Base-by-base conservation (phyloP, 2,797 vertebrate genomes). In the Sebastes dallii region DNA sequence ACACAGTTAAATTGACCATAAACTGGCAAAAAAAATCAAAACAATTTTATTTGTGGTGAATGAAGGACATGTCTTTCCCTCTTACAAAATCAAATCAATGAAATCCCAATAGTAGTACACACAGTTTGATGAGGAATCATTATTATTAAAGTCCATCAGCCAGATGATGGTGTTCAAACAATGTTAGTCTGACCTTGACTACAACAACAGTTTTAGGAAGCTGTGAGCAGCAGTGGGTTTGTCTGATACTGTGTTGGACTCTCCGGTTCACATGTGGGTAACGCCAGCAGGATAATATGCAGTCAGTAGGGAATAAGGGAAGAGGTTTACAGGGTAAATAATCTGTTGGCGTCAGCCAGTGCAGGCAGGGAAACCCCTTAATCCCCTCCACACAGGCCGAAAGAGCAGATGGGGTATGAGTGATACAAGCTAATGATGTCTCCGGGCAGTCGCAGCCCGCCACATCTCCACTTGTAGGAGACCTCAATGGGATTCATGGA, bases 361-460 rank as follows among this genome's bases (percentile, higher is more conserved):
- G 52, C 25, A 24, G 30, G 16, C 74, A 65, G 20, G 55, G 71
- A 85, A 86, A 62, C 68, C 68, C 66, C 50, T 75, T 86, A 89
- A 91, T 89, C 85, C 78, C 55, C 32, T 54, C 39, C 34, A 61
- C 66, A 75, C 56, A 66, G 55, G 56, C 73, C 14, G n/a, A 27
- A 36, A 34, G 60, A 86, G 84, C 83, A 91, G 90, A 87, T 88
- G 88, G 76, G 64, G 14, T 66, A 69, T 29, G 72, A 79, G 74
- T 5, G 54, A 83, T 78, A 88, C 50, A 46, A 83, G 72, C 29
- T 66, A 82, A 84, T 73, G 77, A 81, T 72, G 66, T 78, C 83
- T 89, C 36, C 8, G 32, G 50, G 73, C 36, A 60, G 30, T 8
- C 66, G n/a, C 13, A 4, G 50, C 25, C 55, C 4, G 13, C 64